Base-by-base conservation (phyloP, 2,797 vertebrate species). In the Argya squamiceps region DNA sequence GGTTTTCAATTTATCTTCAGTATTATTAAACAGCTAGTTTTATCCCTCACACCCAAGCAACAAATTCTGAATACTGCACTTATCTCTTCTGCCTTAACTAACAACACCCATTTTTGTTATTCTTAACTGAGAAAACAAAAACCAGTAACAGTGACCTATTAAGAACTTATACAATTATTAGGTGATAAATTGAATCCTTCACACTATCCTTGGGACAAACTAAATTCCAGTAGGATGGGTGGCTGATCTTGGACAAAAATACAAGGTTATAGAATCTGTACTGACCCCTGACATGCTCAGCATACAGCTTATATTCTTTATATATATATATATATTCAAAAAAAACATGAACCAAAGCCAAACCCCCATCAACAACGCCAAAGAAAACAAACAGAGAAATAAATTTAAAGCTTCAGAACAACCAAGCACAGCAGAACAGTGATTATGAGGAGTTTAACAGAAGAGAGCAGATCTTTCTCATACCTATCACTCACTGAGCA, bases 291-390 rank as follows among this genome's bases (percentile, higher is more conserved):
- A 44, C 17, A 62, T 3, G 15, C 34, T 67, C 30, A 77, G n/a
- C 24, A 80, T 8, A 27, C 29, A 89, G 36, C 12, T 55, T 8
- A 47, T 26, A 67, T 30, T 70, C 56, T 65, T 46, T 3, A 26
- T 11, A 18, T 36, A 9, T 14, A 56, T 17, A 83, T 18, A 37
- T 11, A 36, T 17, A 36, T 26, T 55, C 15, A 0, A 43, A 62
- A 82, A n/a, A 3, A 1, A 24, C 39, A 67, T 5, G 27, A 75
- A 71, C 3, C 14, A 68, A 77, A 52, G 12, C 10, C 6, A 20
- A 41, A 64, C 8, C 2, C 1, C 0, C 17, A 9, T 22, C 46
- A 64, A 43, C 11, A 60, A 10, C 5, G 21, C 3, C 53, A 50
- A 82, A 73, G 36, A 60, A 83, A 71, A 44, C 21, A 77, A 71